These are phyloP conservation scores for Saturnia japonica DNA, from an alignment of 2,888 invertebrate genomes.

Conservation along the genomic window DNA sequence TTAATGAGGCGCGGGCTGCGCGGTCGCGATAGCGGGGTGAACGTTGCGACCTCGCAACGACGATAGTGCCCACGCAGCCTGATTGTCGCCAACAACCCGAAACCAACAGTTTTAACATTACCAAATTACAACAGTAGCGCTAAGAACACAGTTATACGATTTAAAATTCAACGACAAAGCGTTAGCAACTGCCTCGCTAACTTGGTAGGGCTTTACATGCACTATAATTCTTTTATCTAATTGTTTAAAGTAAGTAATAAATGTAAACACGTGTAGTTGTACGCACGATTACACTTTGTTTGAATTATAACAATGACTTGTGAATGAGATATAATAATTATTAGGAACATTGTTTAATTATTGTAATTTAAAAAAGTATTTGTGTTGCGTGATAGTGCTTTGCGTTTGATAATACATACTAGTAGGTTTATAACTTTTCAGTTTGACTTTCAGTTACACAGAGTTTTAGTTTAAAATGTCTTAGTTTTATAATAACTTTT, in stretches of 20 bases:
- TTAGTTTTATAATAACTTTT: neutral
- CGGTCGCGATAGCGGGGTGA: slow-evolving; percentile 73
- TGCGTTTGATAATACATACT: neutral
- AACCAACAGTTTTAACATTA: slow-evolving; percentile 51
- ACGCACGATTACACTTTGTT: slow-evolving; percentile 18
- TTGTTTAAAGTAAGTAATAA: slow-evolving; percentile 40
- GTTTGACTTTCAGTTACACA: neutral
- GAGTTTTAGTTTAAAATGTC: neutral
- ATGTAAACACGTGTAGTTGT: slow-evolving; percentile 33
- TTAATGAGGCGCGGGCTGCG: slow-evolving; percentile 64
- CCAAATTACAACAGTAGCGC: slow-evolving; percentile 32
- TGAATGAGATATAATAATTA: slow-evolving; percentile 11
- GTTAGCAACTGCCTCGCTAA: slow-evolving; percentile 18
- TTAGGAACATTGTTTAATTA: neutral
- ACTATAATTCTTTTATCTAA: slow-evolving; percentile 36
- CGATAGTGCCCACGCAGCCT: slow-evolving; percentile 80
- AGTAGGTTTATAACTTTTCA: neutral
- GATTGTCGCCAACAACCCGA: slow-evolving; percentile 74
- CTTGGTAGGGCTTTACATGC: slow-evolving; percentile 27
- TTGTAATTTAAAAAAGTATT: neutral
- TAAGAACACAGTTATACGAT: slow-evolving; percentile 28
- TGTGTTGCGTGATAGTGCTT: neutral
- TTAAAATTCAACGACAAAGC: slow-evolving; percentile 25
- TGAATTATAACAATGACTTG: slow-evolving; percentile 12
- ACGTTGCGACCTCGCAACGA: slow-evolving; percentile 70